Conservation (phyloP, 2,113 vertebrate genomes). For the Carassius gibelio region DNA sequence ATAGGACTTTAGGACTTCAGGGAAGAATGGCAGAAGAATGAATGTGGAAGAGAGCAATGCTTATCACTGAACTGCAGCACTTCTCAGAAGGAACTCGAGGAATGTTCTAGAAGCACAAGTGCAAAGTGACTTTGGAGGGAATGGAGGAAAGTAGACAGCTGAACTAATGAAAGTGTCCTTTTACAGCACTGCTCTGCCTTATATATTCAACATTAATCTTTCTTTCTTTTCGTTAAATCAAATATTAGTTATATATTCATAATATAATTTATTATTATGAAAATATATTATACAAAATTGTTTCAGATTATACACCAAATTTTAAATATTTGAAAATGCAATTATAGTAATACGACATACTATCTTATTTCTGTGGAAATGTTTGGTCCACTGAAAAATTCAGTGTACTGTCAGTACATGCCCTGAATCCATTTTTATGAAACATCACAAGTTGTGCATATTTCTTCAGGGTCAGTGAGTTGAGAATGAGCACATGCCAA, state of each 20-base stretch:
- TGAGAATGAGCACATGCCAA: constrained; percentile 30
- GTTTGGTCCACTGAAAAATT: not conserved
- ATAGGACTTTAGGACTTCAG: constrained; percentile 39
- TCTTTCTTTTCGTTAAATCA: not conserved
- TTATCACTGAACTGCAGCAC: constrained; percentile 51
- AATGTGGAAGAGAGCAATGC: constrained; percentile 42
- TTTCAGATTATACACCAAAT: not conserved
- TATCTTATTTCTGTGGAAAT: not conserved
- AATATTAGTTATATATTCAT: too few relatives aligned
- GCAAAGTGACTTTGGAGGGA: constrained; percentile 40
- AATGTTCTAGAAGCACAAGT: constrained; percentile 30
- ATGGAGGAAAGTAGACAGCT: constrained; percentile 14
- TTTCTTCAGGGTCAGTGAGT: constrained; percentile 47
- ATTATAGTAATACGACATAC: not conserved
- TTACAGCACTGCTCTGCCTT: constrained; percentile 6
- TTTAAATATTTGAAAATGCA: not conserved
- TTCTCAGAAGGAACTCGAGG: constrained; percentile 27
- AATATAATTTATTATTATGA: too few relatives aligned
- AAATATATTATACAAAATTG: too few relatives aligned
- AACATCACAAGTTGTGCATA: constrained; percentile 52
- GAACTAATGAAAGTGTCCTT: constrained; percentile 3
- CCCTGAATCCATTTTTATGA: constrained; percentile 45
- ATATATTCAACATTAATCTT: not conserved
- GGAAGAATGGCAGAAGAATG: constrained; percentile 33
- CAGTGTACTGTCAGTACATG: constrained; percentile 38